Evolutionary conservation across 2,113 vertebrate species (phyloP).

Genomic region (Lepisosteus osseus): DNA sequence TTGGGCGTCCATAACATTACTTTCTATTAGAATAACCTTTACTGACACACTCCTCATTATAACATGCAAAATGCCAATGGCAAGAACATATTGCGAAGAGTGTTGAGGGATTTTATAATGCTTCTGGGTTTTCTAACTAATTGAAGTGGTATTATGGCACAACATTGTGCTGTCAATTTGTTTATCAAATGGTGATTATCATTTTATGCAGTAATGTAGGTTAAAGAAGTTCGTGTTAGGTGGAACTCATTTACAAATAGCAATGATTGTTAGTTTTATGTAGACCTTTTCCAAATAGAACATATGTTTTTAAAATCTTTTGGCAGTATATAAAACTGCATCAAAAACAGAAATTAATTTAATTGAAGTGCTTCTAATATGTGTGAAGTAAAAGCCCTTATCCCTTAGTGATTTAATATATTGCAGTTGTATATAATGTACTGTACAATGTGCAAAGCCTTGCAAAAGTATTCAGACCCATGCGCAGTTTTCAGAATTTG

Average conservation of each 20-base stretch:
- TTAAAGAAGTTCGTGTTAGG: slow-evolving; percentile 12
- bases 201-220: slow-evolving; percentile 10
- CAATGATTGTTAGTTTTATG: no score
- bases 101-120: slow-evolving; percentile 69
- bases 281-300: no score
- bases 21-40: slow-evolving; percentile 74
- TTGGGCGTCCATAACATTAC: slow-evolving; percentile 53
- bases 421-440: no score
- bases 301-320: no score
- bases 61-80: slow-evolving; percentile 60
- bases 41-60: slow-evolving; percentile 67
- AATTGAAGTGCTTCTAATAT: no score
- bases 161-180: slow-evolving; percentile 45
- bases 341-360: no score
- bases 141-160: slow-evolving; percentile 47
- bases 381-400: no score
- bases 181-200: slow-evolving; percentile 47
- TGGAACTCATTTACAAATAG: neutral
- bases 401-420: no score
- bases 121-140: slow-evolving; percentile 69
- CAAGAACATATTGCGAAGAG: slow-evolving; percentile 54
- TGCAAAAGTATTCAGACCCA: no score
- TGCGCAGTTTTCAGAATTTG: no score
- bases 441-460: no score
- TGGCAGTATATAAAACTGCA: no score